A percentile compares a stretch with the other conserved stretches of the same genome.
Conservation (phyloP, 2,113 vertebrate genomes). For the Elanus axillaris region DNA sequence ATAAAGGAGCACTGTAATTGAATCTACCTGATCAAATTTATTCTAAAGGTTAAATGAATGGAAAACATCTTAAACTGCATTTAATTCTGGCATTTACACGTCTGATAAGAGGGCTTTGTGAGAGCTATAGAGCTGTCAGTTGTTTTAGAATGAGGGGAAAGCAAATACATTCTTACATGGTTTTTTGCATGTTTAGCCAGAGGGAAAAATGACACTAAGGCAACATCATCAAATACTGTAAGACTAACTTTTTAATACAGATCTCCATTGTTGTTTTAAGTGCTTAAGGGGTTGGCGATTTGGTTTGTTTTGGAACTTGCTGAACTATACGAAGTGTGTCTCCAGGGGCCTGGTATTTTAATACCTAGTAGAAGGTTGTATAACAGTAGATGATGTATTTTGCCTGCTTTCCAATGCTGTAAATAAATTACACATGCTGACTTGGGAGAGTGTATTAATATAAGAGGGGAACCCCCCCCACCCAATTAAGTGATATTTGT, state of each 20-base stretch:
- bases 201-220: conserved; percentile 59
- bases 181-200: conserved; percentile 37
- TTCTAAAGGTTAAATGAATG: neutral
- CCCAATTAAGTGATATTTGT: neutral
- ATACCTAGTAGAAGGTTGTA: conserved; percentile 76
- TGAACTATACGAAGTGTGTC: conserved; percentile 77
- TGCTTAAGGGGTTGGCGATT: conserved; percentile 68
- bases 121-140: neutral
- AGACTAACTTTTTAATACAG: conserved; percentile 72
- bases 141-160: neutral
- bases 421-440: conserved; percentile 78
- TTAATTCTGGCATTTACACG: neutral
- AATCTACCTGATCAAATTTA: neutral
- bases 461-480: conserved; percentile 5
- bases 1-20: neutral
- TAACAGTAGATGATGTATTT: conserved; percentile 81
- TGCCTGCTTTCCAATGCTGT: conserved; percentile 72
- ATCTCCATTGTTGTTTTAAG: conserved; percentile 76
- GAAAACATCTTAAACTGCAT: neutral
- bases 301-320: conserved; percentile 80
- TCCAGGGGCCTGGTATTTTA: conserved; percentile 76
- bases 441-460: conserved; percentile 59
- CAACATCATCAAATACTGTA: conserved; percentile 69
- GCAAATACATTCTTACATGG: neutral
- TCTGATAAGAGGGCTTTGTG: neutral